These are phyloP conservation scores for Euwallacea similis DNA, from an alignment of 1,140 invertebrate species.

Conservation along the genomic window DNA sequence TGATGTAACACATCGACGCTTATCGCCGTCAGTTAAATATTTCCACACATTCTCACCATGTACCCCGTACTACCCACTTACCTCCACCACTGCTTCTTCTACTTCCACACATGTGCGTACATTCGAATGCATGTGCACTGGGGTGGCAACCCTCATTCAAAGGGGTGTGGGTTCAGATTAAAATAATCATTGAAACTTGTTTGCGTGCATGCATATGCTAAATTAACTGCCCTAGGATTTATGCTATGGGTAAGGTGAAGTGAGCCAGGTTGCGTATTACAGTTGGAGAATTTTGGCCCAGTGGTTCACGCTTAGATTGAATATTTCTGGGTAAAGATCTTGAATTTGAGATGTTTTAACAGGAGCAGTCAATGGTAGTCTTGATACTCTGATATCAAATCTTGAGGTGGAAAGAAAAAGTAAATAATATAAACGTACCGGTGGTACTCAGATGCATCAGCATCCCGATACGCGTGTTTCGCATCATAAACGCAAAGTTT, in stretches of 20 bases:
- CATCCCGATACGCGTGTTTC: conserved; percentile 41
- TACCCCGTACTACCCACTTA: too few relatives aligned
- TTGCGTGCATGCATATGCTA: conserved; percentile 40
- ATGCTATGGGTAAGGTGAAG: conserved; percentile 33
- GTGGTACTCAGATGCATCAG: not conserved
- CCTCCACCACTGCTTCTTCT: not conserved
- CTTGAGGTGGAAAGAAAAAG: not conserved
- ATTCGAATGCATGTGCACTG: conserved; percentile 33
- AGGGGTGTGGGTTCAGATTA: conserved; percentile 39
- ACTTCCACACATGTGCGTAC: conserved; percentile 27
- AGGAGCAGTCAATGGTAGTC: too few relatives aligned
- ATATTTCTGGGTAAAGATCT: too few relatives aligned
- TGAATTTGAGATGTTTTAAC: too few relatives aligned
- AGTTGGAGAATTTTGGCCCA: too few relatives aligned
- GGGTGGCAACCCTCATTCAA: conserved; percentile 27
- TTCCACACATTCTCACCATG: too few relatives aligned
- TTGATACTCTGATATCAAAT: too few relatives aligned
- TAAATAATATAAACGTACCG: too few relatives aligned
- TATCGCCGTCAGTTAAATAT: too few relatives aligned
- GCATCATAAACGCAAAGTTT: conserved; percentile 40
- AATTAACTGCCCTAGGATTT: conserved; percentile 34
- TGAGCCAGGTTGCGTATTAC: too few relatives aligned
- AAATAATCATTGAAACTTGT: conserved; percentile 39
- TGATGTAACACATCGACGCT: too few relatives aligned
- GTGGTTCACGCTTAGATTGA: too few relatives aligned